Evolutionary conservation across 2,113 vertebrate species (phyloP).

Genomic region (Pseudopodoces humilis): DNA sequence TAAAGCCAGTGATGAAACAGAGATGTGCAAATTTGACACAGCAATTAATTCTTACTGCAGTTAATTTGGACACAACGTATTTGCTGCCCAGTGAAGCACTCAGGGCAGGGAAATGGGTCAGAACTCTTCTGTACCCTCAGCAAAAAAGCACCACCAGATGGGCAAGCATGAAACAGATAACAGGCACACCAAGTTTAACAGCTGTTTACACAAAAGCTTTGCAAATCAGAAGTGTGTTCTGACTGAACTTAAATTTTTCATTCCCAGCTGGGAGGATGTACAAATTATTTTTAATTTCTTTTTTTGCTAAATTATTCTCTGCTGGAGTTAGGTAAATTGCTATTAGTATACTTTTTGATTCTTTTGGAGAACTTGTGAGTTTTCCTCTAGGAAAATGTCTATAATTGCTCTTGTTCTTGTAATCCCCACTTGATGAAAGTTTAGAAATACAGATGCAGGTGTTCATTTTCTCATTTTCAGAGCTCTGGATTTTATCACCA

Average conservation of each 20-base stretch:
- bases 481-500: slow-evolving; percentile 80
- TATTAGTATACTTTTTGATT: background rate
- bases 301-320: background rate
- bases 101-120: background rate
- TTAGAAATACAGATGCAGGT: slow-evolving; percentile 71
- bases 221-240: background rate
- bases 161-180: background rate
- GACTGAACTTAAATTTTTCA: background rate
- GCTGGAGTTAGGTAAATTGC: background rate
- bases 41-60: background rate
- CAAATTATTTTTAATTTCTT: background rate
- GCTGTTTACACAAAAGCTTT: background rate
- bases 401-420: slow-evolving; percentile 55
- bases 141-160: background rate
- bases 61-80: background rate
- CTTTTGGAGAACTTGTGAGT: background rate
- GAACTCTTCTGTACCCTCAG: background rate
- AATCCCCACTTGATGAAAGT: slow-evolving; percentile 68
- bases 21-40: background rate
- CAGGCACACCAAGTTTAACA: background rate
- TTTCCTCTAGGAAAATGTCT: slow-evolving; percentile 25
- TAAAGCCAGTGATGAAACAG: slow-evolving; percentile 24
- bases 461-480: slow-evolving; percentile 58
- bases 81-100: background rate
- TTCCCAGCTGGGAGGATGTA: background rate